phyloP scores from a whole-genome alignment of 2,113 vertebrate genomes.

The Myotis yumanensis region DNA sequence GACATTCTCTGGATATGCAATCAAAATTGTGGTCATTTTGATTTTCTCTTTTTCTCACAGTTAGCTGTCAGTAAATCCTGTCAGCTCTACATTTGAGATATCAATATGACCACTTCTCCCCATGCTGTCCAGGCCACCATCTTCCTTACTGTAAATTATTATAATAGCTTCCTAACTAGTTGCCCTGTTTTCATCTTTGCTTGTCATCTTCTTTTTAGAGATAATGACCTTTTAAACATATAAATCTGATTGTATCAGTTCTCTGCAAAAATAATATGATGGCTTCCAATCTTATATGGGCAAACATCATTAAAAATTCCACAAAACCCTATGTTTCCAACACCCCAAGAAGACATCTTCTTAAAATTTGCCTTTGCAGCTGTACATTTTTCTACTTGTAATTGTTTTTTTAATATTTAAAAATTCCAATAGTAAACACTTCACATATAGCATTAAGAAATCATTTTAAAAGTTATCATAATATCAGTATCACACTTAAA shows the following conservation, averaged over 20 bases:
- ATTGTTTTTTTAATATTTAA: background rate
- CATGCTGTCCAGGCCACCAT: background rate
- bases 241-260: background rate
- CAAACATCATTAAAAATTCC: background rate
- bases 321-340: background rate
- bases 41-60: background rate
- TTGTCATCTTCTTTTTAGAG: background rate
- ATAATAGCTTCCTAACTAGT: background rate
- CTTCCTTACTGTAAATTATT: background rate
- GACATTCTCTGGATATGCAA: background rate
- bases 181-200: background rate
- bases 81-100: background rate
- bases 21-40: background rate
- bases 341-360: background rate
- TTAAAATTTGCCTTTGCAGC: background rate
- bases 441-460: background rate
- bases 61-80: background rate
- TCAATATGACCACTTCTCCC: background rate
- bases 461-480: background rate
- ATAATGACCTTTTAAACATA: background rate
- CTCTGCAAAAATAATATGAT: background rate
- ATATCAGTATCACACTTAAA: background rate
- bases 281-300: background rate
- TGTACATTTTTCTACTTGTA: background rate
- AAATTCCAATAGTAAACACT: background rate